Evolutionary conservation across 2,113 vertebrate species (phyloP).

Genomic region (Boleophthalmus pectinirostris): DNA sequence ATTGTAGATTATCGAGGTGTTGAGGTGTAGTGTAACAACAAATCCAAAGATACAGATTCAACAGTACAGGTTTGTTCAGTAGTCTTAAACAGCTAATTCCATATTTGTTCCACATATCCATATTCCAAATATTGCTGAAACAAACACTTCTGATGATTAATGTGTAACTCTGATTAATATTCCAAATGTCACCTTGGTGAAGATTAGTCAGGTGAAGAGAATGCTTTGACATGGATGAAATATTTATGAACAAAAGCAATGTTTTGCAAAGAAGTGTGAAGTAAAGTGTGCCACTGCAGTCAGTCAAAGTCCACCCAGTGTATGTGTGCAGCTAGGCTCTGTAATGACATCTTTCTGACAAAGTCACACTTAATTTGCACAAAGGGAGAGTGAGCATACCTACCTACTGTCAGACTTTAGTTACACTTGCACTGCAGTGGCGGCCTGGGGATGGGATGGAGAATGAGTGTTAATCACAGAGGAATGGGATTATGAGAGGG

Average conservation of each 20-base stretch:
- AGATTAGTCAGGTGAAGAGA: slow-evolving; percentile 29
- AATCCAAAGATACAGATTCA: not conserved
- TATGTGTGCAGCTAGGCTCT: slow-evolving; percentile 36
- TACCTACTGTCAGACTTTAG: slow-evolving; percentile 78
- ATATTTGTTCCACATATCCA: not conserved
- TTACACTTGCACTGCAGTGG: slow-evolving; percentile 78
- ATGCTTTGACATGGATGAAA: not conserved
- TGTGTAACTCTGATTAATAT: slow-evolving; percentile 8
- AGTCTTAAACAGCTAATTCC: not conserved
- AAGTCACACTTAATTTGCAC: slow-evolving; percentile 64
- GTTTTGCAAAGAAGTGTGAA: not conserved
- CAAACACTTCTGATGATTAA: slow-evolving; percentile 38
- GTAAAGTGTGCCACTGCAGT: slow-evolving; percentile 52
- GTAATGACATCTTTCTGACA: slow-evolving; percentile 55
- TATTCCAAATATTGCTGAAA: not conserved
- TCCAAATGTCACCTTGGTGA: slow-evolving; percentile 8
- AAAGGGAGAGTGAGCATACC: slow-evolving; percentile 55
- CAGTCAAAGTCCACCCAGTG: slow-evolving; percentile 43
- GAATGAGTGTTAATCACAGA: slow-evolving; percentile 77
- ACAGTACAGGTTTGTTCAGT: not conserved
- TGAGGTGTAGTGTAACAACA: not conserved
- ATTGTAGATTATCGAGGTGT: not conserved
- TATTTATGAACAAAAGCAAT: not conserved
- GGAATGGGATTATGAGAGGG: slow-evolving; percentile 40
- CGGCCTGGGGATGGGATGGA: slow-evolving; percentile 78